These are phyloP conservation scores for Spilosoma lubricipeda DNA, from an alignment of 2,888 invertebrate species.

Conservation along the genomic window DNA sequence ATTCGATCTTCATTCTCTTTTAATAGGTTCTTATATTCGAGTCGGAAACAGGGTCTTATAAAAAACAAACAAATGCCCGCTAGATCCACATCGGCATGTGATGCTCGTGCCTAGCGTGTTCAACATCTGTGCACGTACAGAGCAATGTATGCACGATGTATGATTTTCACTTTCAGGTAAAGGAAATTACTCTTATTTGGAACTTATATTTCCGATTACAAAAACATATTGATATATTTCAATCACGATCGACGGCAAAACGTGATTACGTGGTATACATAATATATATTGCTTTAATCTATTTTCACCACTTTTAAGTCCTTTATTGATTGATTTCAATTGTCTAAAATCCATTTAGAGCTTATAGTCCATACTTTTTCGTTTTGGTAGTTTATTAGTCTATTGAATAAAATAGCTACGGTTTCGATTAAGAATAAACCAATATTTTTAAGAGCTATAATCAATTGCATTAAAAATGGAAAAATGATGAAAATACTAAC, in stretches of 20 bases:
- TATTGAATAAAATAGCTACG: not conserved
- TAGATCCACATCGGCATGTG: slow-evolving; percentile 56
- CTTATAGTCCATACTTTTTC: not conserved
- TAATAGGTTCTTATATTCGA: slow-evolving; percentile 60
- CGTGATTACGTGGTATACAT: not conserved
- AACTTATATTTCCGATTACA: not conserved
- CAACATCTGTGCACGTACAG: slow-evolving; percentile 51
- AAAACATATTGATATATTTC: not conserved
- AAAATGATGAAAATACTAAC: not conserved
- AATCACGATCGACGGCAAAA: not conserved
- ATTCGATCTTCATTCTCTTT: slow-evolving; percentile 63
- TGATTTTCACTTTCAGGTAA: slow-evolving; percentile 80
- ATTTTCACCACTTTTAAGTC: not conserved
- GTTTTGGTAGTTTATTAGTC: not conserved
- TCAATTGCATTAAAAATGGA: not conserved
- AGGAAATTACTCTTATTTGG: slow-evolving; percentile 34
- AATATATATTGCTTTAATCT: not conserved
- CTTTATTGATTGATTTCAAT: too few relatives aligned
- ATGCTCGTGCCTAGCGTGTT: slow-evolving; percentile 62
- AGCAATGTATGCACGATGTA: slow-evolving; percentile 60
- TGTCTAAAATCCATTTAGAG: not conserved
- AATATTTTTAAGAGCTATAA: not conserved
- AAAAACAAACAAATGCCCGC: slow-evolving; percentile 55
- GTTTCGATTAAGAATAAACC: not conserved
- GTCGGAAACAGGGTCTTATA: slow-evolving; percentile 55